These are phyloP conservation scores for Pangasius krempfi DNA, from an alignment of 2,797 vertebrate genomes.

Conservation along the genomic window DNA sequence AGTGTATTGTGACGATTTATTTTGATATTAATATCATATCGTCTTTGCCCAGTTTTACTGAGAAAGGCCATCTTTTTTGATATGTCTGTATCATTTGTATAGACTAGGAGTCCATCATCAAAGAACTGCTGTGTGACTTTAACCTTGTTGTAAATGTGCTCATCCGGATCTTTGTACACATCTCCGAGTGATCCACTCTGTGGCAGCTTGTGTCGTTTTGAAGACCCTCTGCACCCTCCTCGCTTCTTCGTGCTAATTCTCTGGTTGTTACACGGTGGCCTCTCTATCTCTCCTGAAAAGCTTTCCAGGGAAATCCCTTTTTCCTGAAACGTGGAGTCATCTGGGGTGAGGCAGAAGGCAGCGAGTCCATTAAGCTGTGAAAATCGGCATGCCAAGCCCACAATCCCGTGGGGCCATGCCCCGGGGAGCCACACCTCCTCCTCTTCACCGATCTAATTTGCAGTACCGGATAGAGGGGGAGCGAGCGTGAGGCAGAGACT, in stretches of 20 bases:
- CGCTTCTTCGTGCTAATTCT: neutral
- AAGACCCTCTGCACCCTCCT: neutral
- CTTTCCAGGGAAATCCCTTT: constrained; percentile 58
- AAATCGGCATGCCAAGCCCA: constrained; percentile 50
- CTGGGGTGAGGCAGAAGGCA: constrained; percentile 49
- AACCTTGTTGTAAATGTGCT: neutral
- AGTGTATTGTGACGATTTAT: neutral
- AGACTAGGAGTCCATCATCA: neutral
- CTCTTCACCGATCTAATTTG: constrained; percentile 64
- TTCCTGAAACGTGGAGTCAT: constrained; percentile 56
- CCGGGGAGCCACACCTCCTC: constrained; percentile 55
- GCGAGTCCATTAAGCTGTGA: constrained; percentile 59
- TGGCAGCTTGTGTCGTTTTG: neutral
- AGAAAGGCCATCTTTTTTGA: neutral
- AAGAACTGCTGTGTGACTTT: neutral
- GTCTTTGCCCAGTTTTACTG: neutral
- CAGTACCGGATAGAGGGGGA: constrained; percentile 57
- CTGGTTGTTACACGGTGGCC: neutral
- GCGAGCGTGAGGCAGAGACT: constrained; percentile 30
- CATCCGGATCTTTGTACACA: neutral
- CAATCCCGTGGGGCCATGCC: constrained; percentile 51
- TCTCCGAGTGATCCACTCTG: neutral
- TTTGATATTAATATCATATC: neutral
- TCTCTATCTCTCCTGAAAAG: constrained; percentile 37
- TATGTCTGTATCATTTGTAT: neutral